A percentile compares a stretch with the other conserved stretches of the same genome.
These are phyloP conservation scores for Siniperca undulata DNA, from an alignment of 2,797 vertebrate genomes.

Conservation along the genomic window DNA sequence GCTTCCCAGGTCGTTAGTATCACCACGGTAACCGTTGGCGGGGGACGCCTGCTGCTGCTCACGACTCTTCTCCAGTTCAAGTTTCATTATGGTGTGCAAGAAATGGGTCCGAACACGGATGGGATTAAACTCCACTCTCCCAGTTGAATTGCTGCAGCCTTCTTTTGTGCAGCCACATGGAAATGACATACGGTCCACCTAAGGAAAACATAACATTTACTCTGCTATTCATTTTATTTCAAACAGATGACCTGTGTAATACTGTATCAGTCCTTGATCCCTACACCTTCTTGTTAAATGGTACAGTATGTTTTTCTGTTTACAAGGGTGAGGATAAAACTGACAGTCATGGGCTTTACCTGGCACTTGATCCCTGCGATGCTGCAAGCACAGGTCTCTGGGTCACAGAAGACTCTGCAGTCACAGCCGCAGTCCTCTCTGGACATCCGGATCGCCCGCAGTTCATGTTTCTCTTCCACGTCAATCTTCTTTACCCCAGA, in stretches of 20 bases:
- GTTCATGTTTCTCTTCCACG: slow-evolving; percentile 97
- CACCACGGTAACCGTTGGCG: slow-evolving; percentile 87
- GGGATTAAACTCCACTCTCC: slow-evolving; percentile 98
- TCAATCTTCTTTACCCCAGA: slow-evolving; percentile 99
- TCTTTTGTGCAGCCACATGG: slow-evolving; percentile 99
- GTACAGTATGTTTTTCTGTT: neutral
- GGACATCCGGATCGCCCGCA: slow-evolving; percentile 95
- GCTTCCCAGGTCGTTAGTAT: slow-evolving; percentile 84
- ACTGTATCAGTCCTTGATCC: neutral
- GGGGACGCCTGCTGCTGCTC: slow-evolving; percentile 90
- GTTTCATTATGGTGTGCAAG: slow-evolving; percentile 99
- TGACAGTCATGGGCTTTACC: slow-evolving; percentile 81
- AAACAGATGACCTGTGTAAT: neutral
- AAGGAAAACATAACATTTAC: slow-evolving; percentile 62
- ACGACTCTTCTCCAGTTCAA: slow-evolving; percentile 97
- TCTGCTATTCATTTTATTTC: slow-evolving; percentile 17
- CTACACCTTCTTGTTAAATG: slow-evolving; percentile 13
- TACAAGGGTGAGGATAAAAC: neutral
- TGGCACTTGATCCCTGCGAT: slow-evolving; percentile 99
- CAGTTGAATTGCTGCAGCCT: slow-evolving; percentile 97
- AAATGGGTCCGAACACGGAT: slow-evolving; percentile 99
- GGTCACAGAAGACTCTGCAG: slow-evolving; percentile 97
- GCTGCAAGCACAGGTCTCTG: slow-evolving; percentile 98
- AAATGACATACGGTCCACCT: slow-evolving; percentile 99
- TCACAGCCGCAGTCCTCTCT: slow-evolving; percentile 98